Conservation (phyloP, 2,797 vertebrate species). For the Enteromius anoplus region DNA sequence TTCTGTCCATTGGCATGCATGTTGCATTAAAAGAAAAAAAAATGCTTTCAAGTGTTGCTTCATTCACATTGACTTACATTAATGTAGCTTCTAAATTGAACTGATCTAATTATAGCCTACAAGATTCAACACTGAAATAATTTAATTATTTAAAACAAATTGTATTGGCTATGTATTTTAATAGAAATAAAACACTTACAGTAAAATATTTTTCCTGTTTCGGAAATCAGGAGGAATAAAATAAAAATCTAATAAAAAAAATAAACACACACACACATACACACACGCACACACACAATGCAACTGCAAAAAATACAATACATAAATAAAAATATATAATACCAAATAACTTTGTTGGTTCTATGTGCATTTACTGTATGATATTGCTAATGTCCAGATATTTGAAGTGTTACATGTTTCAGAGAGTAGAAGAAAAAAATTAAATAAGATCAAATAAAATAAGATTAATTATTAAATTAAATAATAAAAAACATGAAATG, state of each 20-base stretch:
- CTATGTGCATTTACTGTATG: neutral
- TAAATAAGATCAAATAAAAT: too few species aligned
- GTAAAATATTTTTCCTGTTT: neutral
- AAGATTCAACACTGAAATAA: neutral
- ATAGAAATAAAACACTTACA: neutral
- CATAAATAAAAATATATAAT: neutral
- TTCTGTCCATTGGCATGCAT: neutral
- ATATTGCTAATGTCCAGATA: neutral
- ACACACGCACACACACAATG: neutral
- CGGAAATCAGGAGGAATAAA: neutral
- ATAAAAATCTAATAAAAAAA: neutral
- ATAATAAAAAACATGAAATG: too few species aligned
- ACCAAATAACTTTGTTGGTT: neutral
- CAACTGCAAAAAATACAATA: neutral
- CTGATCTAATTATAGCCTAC: constrained; percentile 1
- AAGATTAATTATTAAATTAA: too few species aligned
- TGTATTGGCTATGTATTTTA: neutral
- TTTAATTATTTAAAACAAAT: neutral
- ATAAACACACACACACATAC: too few species aligned
- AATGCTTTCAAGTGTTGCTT: neutral
- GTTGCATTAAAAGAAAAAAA: neutral
- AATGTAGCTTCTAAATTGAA: neutral
- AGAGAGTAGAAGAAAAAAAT: too few species aligned
- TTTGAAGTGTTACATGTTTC: too few species aligned
- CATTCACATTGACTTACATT: neutral